A percentile compares a stretch with the other conserved stretches of the same genome.
These are phyloP conservation scores for Haliclona indistincta DNA, from an alignment of 37 sponge, comb jelly and placozoan species.

Conservation along the genomic window DNA sequence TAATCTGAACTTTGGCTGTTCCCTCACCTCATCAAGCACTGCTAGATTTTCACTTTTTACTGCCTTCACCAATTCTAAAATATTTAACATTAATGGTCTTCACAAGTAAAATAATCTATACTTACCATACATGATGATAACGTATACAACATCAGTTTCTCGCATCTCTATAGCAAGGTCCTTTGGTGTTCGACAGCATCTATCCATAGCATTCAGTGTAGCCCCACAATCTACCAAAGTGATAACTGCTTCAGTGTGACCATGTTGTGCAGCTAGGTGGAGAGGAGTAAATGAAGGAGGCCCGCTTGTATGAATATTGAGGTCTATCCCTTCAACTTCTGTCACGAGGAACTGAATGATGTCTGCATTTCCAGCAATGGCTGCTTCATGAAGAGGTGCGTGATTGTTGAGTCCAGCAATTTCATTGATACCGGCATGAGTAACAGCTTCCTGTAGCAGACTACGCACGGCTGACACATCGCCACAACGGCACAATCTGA, in stretches of 20 bases:
- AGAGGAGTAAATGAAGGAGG: slow-evolving; percentile 57
- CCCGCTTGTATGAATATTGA: slow-evolving; percentile 33
- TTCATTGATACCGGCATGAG: slow-evolving; percentile 19
- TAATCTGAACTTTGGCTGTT: not conserved
- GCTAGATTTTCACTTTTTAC: not conserved
- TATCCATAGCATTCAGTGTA: slow-evolving; percentile 32
- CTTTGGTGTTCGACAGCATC: slow-evolving; percentile 37
- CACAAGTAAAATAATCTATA: not conserved
- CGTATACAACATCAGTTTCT: slow-evolving; percentile 19
- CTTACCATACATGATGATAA: slow-evolving; percentile 20
- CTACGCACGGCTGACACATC: slow-evolving; percentile 55
- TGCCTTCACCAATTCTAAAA: slow-evolving; percentile 17
- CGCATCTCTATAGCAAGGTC: slow-evolving; percentile 53
- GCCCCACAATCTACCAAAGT: slow-evolving; percentile 55
- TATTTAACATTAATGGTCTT: not conserved
- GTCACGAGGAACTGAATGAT: slow-evolving; percentile 30
- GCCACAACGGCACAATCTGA: slow-evolving; percentile 43
- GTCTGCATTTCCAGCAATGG: slow-evolving; percentile 42
- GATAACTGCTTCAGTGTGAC: slow-evolving; percentile 47
- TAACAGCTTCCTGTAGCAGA: slow-evolving; percentile 43
- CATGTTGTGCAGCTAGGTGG: slow-evolving; percentile 60
- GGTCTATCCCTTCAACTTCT: slow-evolving; percentile 37
- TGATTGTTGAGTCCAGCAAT: slow-evolving; percentile 34
- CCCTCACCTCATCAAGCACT: slow-evolving; percentile 7
- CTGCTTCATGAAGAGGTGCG: slow-evolving; percentile 64